Base-by-base conservation (phyloP, 1,140 invertebrate species). In the Schlechtendalia chinensis region DNA sequence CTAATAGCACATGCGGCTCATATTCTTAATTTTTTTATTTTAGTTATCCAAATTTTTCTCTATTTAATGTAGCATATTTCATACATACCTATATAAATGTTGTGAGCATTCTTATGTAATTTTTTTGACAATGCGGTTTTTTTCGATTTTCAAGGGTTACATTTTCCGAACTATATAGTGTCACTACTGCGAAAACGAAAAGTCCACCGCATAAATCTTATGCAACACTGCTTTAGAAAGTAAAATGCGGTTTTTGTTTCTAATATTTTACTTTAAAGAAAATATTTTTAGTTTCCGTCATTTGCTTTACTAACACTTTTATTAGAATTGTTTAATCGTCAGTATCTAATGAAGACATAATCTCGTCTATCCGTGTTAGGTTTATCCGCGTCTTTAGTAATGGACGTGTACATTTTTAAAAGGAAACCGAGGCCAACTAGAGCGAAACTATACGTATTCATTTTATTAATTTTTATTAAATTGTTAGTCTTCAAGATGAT, bases 351-450 rank as follows among this genome's bases (percentile, higher is more conserved):
- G 8, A 69, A 69, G 45, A 50, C 67, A 47, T 10, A 24, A 79
- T 79, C 75, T 79, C 19, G 39, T 63, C 58, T 79, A 29, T 63
- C 75, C 75, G 58, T 79, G 29, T 77, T 61, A 61, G 39, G 74
- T 45, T 50, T 50, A 50, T 50, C 47, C 47, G 5, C 12, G 17
- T 63, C 22, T 74, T n/a, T 39, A 39, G 53, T 74, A 27, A 53
- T 24, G 58, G 19, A 22, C 32, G 24, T 59, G 6, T 32, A 56
- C 5, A 17, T 39, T 39, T 77, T 39, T 58, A 77, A 45, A 77
- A 59, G 74, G 54, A 77, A 79, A 79, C 58, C 75, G 56, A 79
- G 75, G 75, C 75, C 75, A 79, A 79, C 75, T 61, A 79, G 75
- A 79, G 75, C 75, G 75, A 79, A 79, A 47, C 27, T 63, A 61